phyloP scores from a whole-genome alignment of 1,140 invertebrate species.

The Drosophila aff. region DNA sequence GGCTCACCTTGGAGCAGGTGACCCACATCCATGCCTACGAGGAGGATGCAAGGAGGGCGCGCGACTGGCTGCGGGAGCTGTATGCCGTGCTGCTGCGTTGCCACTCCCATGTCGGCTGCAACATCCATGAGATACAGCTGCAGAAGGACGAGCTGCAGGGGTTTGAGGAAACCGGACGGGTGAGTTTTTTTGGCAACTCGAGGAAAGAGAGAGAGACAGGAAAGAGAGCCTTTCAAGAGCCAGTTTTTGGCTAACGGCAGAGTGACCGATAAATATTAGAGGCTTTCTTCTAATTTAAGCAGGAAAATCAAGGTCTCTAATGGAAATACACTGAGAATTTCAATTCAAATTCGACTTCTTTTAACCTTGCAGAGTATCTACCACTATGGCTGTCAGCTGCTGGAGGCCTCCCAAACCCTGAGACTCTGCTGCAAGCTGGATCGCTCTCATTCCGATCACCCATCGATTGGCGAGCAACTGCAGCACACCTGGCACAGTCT shows the following conservation, averaged over 20 bases:
- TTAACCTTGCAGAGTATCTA: slow-evolving; percentile 88
- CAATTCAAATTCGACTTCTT: neutral
- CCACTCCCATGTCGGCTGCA: slow-evolving; percentile 90
- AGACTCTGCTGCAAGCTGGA: slow-evolving; percentile 89
- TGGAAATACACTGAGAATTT: neutral
- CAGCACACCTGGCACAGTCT: slow-evolving; percentile 90
- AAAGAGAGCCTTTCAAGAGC: slow-evolving; percentile 2
- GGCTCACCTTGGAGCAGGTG: slow-evolving; percentile 91
- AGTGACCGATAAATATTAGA: slow-evolving; percentile 8
- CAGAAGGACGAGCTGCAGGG: slow-evolving; percentile 91
- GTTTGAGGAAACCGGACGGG: slow-evolving; percentile 92
- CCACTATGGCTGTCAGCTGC: slow-evolving; percentile 91
- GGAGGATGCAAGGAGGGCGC: slow-evolving; percentile 90
- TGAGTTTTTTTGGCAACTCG: slow-evolving; percentile 76
- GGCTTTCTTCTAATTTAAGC: neutral
- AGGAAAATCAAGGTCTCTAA: slow-evolving; percentile 24
- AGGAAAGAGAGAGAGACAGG: neutral
- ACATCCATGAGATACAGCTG: slow-evolving; percentile 89
- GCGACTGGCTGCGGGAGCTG: slow-evolving; percentile 91
- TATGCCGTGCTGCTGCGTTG: slow-evolving; percentile 89
- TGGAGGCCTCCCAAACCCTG: slow-evolving; percentile 91
- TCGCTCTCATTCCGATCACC: slow-evolving; percentile 61
- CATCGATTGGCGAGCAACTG: slow-evolving; percentile 85
- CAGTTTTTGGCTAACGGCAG: slow-evolving; percentile 21
- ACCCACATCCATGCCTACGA: slow-evolving; percentile 91